Base-by-base conservation (phyloP, 2,888 invertebrate species). In the Allophyes oxyacanthae region DNA sequence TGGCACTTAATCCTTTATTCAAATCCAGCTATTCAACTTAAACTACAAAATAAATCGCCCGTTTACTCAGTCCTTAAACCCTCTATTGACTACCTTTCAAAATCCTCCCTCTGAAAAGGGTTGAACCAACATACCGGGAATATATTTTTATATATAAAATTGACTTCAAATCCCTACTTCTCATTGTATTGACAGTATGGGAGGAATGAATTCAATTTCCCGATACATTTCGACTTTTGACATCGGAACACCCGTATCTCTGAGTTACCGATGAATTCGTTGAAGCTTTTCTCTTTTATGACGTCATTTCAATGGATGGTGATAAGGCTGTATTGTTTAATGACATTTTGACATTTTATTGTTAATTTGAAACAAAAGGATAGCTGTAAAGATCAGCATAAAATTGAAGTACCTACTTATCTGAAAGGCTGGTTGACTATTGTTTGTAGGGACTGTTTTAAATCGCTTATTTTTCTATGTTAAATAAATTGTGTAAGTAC, bases 101-200 rank as follows among this genome's bases (percentile, higher is more conserved):
- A 36, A 60, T 25, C 40, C 38, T 41, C 41, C 33, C 13, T 26
- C 37, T 43, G 43, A 68, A 67, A 72, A 72, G 62, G 69, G 65
- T 62, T 49, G 40, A 46, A 30, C 50, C 37, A 49, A 55, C 55
- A 52, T 11, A 37, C 14, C 44, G 36, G n/a, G 13, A 38, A 74
- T 63, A 72, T 28, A 66, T 71, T 76, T 70, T 77, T 77, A 77
- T 78, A 78, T 78, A 82, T 56, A 77, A 85, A 87, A 88, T 87
- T 87, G 83, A 76, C 79, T 85, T 75, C 76, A 84, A 87, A 88
- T 87, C 87, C 83, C 67, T 53, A 72, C 82, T 81, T 86, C 84
- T 76, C 65, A 69, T 63, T 70, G 72, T 75, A 77, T 79, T 78
- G 78, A 73, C 74, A 73, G 71, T 72, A 66, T 77, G 73, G 75